Conservation (phyloP, 1,140 invertebrate genomes). For the Hormaphis cornu region DNA sequence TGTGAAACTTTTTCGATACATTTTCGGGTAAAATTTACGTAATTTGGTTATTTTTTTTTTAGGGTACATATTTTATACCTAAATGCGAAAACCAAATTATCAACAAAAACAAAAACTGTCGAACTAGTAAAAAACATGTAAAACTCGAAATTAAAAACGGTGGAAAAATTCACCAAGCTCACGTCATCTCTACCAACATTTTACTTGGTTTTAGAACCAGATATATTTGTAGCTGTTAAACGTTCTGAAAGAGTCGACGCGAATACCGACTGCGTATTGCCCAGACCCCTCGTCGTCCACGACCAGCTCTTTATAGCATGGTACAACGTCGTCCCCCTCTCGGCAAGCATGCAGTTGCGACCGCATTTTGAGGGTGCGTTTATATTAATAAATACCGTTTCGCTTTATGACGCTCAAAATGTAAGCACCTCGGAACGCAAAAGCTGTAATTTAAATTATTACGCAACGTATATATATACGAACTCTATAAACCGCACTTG, state of each 20-base stretch:
- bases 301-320: background rate
- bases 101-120: no score
- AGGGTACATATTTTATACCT: no score
- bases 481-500: background rate
- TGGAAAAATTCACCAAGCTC: no score
- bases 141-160: no score
- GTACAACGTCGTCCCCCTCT: conserved; percentile 1
- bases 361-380: conserved; percentile 7
- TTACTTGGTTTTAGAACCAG: conserved; percentile 9
- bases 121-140: no score
- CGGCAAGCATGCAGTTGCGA: background rate
- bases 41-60: background rate
- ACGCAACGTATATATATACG: background rate
- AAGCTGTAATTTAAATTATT: background rate
- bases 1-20: no score
- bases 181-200: no score
- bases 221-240: conserved; percentile 9
- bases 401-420: conserved; percentile 1
- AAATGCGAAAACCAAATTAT: no score
- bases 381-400: conserved; percentile 30
- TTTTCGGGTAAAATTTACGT: no score
- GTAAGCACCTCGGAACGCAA: background rate
- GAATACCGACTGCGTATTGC: conserved; percentile 1
- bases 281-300: background rate
- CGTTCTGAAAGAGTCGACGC: conserved; percentile 4